Evolutionary conservation across 2,113 vertebrate species (phyloP).

Genomic region (Pseudopodoces humilis): DNA sequence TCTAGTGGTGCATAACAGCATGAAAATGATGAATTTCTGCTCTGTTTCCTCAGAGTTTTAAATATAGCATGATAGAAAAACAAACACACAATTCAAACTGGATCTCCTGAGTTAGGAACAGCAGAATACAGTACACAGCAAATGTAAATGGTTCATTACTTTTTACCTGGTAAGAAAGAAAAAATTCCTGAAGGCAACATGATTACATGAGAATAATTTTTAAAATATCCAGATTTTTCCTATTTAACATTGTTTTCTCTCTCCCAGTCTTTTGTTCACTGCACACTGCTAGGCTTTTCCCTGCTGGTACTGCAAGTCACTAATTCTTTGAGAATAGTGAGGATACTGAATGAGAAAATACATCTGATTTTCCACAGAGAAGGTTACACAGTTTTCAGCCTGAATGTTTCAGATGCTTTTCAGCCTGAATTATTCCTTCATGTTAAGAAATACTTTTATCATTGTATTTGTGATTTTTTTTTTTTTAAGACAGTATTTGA

Average conservation of each 20-base stretch:
- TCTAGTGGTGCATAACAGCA: slow-evolving; percentile 75
- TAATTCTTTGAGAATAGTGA: neutral
- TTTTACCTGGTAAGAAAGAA: neutral
- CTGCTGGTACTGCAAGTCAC: neutral
- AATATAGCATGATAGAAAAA: neutral
- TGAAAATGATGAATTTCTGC: slow-evolving; percentile 23
- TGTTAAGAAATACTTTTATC: neutral
- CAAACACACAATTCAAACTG: neutral
- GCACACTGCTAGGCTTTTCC: neutral
- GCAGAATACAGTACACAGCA: neutral
- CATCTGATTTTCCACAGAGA: neutral
- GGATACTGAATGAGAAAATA: neutral
- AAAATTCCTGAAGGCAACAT: neutral
- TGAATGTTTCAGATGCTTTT: neutral
- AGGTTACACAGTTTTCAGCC: neutral
- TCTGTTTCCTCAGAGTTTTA: neutral
- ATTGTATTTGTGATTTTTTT: neutral
- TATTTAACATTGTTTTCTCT: neutral
- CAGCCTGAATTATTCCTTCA: neutral
- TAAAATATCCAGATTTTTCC: neutral
- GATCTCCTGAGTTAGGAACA: neutral
- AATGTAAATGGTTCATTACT: neutral
- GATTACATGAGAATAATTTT: neutral
- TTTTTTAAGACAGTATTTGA: neutral
- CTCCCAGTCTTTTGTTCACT: neutral